phyloP scores from a whole-genome alignment of 2,113 vertebrate genomes.

The Motacilla alba region DNA sequence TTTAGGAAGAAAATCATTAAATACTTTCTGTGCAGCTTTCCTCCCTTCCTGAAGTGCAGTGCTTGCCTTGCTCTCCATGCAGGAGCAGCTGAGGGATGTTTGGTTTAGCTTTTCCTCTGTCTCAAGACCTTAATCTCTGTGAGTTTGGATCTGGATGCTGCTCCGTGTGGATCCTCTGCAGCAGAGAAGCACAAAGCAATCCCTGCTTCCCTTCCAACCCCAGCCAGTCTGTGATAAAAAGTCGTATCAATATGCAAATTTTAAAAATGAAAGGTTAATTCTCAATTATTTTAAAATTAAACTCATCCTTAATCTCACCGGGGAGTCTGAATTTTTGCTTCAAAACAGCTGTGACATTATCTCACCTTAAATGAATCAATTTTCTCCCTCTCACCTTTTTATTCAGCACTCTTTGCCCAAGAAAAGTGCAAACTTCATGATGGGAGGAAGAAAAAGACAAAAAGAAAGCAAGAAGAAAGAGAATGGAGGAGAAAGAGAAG shows the following conservation, averaged over 20 bases:
- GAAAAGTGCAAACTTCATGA: not conserved
- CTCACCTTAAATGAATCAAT: not conserved
- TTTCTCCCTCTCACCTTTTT: not conserved
- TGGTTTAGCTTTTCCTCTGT: not conserved
- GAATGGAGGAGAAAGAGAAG: not conserved
- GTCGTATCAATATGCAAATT: not conserved
- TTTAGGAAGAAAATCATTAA: not conserved
- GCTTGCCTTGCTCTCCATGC: not conserved
- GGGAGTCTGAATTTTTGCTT: not conserved
- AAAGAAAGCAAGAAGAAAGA: not conserved
- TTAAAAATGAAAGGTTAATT: not conserved
- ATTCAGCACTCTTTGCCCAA: not conserved
- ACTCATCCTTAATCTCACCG: not conserved
- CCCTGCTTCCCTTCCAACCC: not conserved
- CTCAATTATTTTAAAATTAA: not conserved
- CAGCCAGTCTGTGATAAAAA: not conserved
- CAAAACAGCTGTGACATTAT: not conserved
- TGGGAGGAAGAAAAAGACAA: not conserved
- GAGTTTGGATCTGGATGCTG: not conserved
- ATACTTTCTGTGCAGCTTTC: not conserved
- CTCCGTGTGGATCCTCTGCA: not conserved
- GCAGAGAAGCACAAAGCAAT: not conserved
- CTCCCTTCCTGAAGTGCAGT: not conserved
- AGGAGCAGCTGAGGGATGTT: not conserved
- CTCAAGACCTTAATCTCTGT: not conserved